Percentiles rank a stretch among this genome's conserved stretches.
Evolutionary conservation across 2,797 vertebrate genomes (phyloP).

Genomic region (Luscinia megarhynchos): DNA sequence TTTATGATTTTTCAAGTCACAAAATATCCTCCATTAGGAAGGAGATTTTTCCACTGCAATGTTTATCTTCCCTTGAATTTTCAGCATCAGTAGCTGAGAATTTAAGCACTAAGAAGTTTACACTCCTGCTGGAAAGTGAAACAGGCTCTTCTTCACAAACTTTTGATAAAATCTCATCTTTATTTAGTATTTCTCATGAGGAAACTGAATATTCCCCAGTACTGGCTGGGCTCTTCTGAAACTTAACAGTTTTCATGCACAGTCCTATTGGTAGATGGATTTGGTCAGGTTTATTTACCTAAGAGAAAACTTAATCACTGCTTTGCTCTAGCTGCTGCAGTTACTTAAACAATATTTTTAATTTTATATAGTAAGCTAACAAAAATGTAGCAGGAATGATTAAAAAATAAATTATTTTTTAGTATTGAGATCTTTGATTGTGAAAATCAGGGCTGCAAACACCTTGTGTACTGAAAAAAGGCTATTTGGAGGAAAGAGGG

Average conservation of each 20-base stretch:
- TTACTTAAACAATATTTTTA: background rate
- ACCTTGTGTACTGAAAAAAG: background rate
- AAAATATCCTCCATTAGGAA: background rate
- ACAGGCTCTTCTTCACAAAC: background rate
- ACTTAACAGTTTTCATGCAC: background rate
- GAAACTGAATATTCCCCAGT: background rate
- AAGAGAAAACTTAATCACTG: background rate
- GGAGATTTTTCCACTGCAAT: background rate
- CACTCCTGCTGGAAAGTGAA: background rate
- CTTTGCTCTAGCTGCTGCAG: background rate
- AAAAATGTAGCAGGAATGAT: background rate
- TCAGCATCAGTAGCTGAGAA: background rate
- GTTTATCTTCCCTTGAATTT: background rate
- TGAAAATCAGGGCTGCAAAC: background rate
- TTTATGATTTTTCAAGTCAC: background rate
- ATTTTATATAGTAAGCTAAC: background rate
- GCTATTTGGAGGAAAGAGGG: background rate
- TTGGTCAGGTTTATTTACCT: background rate
- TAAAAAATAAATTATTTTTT: background rate
- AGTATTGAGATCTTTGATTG: background rate
- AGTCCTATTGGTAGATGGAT: background rate
- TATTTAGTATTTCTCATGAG: background rate
- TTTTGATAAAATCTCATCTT: background rate
- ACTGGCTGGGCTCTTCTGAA: background rate
- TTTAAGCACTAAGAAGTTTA: background rate